These are phyloP conservation scores for Ceratina australensis DNA, from an alignment of 1,140 invertebrate genomes.

Conservation along the genomic window DNA sequence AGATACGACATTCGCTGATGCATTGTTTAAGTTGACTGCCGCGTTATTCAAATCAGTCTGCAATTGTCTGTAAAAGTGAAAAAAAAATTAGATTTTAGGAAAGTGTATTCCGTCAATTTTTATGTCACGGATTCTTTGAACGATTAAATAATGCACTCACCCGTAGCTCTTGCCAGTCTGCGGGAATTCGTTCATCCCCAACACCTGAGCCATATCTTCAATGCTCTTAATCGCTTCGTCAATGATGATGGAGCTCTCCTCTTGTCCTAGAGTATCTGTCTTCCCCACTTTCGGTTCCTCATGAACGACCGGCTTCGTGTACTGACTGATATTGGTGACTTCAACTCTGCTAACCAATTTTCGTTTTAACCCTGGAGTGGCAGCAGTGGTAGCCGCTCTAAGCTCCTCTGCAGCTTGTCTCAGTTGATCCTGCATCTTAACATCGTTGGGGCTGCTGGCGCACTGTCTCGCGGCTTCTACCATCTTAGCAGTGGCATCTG, in stretches of 20 bases:
- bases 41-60: conserved; percentile 91
- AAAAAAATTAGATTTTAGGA: too few species aligned
- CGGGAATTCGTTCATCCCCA: conserved; percentile 87
- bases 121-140: too few species aligned
- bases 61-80: conserved; percentile 82
- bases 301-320: conserved; percentile 84
- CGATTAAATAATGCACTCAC: too few species aligned
- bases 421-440: conserved; percentile 90
- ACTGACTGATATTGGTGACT: conserved; percentile 74
- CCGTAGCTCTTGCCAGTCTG: conserved; percentile 86
- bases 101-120: too few species aligned
- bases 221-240: conserved; percentile 92
- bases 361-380: conserved; percentile 88
- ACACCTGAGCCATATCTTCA: conserved; percentile 85
- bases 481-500: conserved; percentile 97
- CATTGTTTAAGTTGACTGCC: conserved; percentile 90
- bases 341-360: conserved; percentile 89
- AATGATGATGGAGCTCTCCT: conserved; percentile 82
- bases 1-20: conserved; percentile 89
- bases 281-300: conserved; percentile 88
- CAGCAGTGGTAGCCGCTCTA: conserved; percentile 91
- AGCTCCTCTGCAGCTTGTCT: conserved; percentile 94
- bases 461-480: conserved; percentile 97
- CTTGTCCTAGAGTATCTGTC: conserved; percentile 81
- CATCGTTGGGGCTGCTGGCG: conserved; percentile 91